Base-by-base conservation (phyloP, 2,888 invertebrate genomes). In the Agrilus biguttatus region DNA sequence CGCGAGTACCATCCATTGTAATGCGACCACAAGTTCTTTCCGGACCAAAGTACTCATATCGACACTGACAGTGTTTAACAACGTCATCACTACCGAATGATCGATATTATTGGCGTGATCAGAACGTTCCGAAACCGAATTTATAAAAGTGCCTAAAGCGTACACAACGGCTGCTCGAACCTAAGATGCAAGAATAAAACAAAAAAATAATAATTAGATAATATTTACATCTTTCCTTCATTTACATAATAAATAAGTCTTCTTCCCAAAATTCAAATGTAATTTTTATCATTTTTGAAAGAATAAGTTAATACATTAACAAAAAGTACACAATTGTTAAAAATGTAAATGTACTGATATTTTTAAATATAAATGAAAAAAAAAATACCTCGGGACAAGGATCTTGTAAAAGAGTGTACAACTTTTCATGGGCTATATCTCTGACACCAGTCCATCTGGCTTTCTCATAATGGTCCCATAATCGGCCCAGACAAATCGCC, bases 61-160 rank as follows among this genome's bases (percentile, higher is more conserved):
- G 52, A 75, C 71, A 33, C 78, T 74, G 52, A 85, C 75, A 32
- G 80, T 79, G 57, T 80, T 80, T 41, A 90, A 78, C 51, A 98
- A 72, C 43, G 80, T 85, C 70, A 90, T 85, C 48, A 87, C 92
- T 50, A 97, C 85, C 55, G 84, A 83, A 59, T 93, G 90, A 70
- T 95, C 92, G 46, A 95, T 87, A 60, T 84, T 87, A 66, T 88
- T 90, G 36, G 92, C 91, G 67, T 96, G 95, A 60, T 93, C 91
- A 40, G 85, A 83, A 53, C 92, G 78, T 60, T 85, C 81, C 21
- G 75, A 75, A 36, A 83, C 83, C 33, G 85, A 85, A 62, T 84
- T 87, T 55, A 95, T 80, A 67, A 92, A 93, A 17, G 93, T 87
- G 49, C 96, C 97, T 47, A 98, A 71, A 12, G 97, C 96, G 69